Conservation (phyloP, 2,113 vertebrate genomes). For the Gambusia holbrooki region DNA sequence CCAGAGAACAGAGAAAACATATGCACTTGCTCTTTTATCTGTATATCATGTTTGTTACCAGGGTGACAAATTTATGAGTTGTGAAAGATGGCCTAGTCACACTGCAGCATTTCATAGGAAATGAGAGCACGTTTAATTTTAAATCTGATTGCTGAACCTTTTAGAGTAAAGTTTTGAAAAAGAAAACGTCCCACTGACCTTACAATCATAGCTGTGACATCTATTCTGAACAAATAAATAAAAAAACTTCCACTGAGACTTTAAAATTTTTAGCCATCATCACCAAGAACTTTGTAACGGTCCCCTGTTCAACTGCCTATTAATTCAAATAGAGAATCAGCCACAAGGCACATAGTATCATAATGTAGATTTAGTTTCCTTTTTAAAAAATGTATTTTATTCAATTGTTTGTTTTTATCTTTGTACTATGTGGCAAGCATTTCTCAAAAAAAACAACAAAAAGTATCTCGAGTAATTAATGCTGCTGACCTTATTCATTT, state of each 20-base stretch:
- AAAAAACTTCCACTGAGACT: not conserved
- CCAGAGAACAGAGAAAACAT: not conserved
- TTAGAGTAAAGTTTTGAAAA: not conserved
- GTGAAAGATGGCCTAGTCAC: slow-evolving; percentile 8
- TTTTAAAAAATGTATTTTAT: not conserved
- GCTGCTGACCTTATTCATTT: too few relatives aligned
- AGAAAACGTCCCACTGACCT: not conserved
- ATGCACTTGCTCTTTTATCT: not conserved
- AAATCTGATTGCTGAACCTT: not conserved
- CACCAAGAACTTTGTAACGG: not conserved
- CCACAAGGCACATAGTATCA: not conserved
- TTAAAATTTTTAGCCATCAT: not conserved
- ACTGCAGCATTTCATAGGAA: slow-evolving; percentile 5
- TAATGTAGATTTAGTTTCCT: too few relatives aligned
- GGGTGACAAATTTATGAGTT: not conserved
- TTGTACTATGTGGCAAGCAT: too few relatives aligned
- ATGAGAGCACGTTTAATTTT: not conserved
- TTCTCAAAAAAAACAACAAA: too few relatives aligned
- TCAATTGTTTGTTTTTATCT: not conserved
- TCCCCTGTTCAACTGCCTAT: too few relatives aligned
- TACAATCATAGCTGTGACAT: not conserved
- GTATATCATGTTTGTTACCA: slow-evolving; percentile 29
- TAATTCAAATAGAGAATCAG: not conserved
- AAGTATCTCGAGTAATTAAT: too few relatives aligned
- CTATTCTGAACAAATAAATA: slow-evolving; percentile 1